phyloP scores from a whole-genome alignment of 2,888 invertebrate genomes.

The Neria commutata region DNA sequence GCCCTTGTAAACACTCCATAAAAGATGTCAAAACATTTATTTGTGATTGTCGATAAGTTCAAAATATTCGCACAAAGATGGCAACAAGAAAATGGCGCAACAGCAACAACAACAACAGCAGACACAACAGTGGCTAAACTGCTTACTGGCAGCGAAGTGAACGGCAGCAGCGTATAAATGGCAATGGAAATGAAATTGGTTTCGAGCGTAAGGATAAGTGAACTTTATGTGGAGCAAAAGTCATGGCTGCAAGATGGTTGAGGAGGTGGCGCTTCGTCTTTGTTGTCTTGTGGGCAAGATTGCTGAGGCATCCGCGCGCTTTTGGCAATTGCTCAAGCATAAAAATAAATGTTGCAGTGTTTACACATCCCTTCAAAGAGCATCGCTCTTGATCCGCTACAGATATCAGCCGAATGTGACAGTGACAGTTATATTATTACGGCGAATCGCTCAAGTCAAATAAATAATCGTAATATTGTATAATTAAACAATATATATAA shows the following conservation, averaged over 20 bases:
- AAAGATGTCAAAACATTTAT: slow-evolving; percentile 52
- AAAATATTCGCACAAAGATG: too few relatives aligned
- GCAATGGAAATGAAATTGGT: too few relatives aligned
- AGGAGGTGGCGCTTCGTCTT: slow-evolving; percentile 36
- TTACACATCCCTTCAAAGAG: too few relatives aligned
- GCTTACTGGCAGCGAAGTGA: slow-evolving; percentile 12
- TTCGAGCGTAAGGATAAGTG: too few relatives aligned
- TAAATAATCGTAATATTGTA: too few relatives aligned
- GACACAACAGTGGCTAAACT: background rate
- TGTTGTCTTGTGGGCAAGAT: slow-evolving; percentile 33
- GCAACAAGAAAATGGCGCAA: too few relatives aligned
- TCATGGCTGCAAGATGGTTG: slow-evolving; percentile 38
- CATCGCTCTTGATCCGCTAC: too few relatives aligned
- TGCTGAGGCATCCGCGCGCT: slow-evolving; percentile 11
- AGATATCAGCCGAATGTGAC: too few relatives aligned
- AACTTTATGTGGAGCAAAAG: slow-evolving; percentile 33
- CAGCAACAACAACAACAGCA: slow-evolving; percentile 6
- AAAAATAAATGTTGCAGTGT: slow-evolving; percentile 38
- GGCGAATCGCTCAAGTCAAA: too few relatives aligned
- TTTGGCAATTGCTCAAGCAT: slow-evolving; percentile 34
- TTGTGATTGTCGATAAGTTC: slow-evolving; percentile 49
- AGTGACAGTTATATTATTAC: too few relatives aligned
- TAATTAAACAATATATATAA: too few relatives aligned
- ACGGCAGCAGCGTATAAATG: background rate
- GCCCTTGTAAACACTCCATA: slow-evolving; percentile 52